A percentile compares a stretch with the other conserved stretches of the same genome.
phyloP scores from a whole-genome alignment of 2,797 vertebrate species.

The Oreochromis mossambicus region DNA sequence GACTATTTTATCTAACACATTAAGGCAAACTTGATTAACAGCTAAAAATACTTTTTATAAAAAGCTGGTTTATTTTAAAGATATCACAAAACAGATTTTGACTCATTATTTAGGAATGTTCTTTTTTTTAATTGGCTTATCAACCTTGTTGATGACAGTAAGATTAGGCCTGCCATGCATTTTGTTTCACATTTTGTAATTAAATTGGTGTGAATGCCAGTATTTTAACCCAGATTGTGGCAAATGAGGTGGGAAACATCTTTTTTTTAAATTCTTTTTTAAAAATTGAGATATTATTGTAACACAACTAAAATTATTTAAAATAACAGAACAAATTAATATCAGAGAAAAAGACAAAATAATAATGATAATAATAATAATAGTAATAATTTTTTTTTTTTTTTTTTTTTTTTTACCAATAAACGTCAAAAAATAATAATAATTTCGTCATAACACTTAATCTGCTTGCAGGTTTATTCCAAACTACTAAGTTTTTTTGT shows the following conservation, averaged over 20 bases:
- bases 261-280: rapidly evolving
- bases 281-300: neutral
- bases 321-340: neutral
- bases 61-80: neutral
- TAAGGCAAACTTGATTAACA: neutral
- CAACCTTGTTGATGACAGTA: neutral
- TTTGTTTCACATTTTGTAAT: neutral
- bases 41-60: neutral
- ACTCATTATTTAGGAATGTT: neutral
- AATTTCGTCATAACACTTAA: neutral
- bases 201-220: too few species aligned
- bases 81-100: neutral
- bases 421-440: neutral
- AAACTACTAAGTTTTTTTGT: neutral
- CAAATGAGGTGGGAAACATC: neutral
- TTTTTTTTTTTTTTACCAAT: too few species aligned
- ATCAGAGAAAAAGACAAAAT: neutral
- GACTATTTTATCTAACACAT: neutral
- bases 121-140: neutral
- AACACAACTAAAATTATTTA: neutral
- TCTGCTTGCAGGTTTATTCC: neutral
- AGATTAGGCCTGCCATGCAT: neutral
- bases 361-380: neutral
- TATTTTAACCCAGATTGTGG: neutral
- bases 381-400: neutral